A percentile compares a stretch with the other conserved stretches of the same genome.
These are phyloP conservation scores for Rhagonycha lutea DNA, from an alignment of 2,888 invertebrate genomes.

Conservation along the genomic window DNA sequence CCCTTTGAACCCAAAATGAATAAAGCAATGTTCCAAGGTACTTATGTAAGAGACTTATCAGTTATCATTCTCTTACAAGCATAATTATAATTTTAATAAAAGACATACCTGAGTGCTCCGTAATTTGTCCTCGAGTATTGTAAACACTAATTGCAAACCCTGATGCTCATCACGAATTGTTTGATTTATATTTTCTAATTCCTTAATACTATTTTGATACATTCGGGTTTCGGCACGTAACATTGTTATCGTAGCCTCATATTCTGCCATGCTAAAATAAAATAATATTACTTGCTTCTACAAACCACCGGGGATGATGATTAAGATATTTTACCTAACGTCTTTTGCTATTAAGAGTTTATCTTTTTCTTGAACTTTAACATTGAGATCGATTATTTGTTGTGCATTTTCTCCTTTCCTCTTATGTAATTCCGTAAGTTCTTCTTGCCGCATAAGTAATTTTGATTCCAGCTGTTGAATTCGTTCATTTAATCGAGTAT, in stretches of 20 bases:
- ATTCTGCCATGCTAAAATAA: constrained; percentile 68
- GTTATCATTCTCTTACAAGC: too few relatives aligned
- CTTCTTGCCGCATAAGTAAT: constrained; percentile 85
- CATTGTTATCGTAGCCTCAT: constrained; percentile 66
- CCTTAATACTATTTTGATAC: constrained; percentile 72
- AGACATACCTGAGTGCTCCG: constrained; percentile 73
- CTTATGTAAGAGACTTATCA: too few relatives aligned
- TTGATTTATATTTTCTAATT: constrained; percentile 83
- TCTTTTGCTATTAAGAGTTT: constrained; percentile 76
- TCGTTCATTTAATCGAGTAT: constrained; percentile 50
- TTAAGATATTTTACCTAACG: constrained; percentile 59
- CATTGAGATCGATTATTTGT: constrained; percentile 88
- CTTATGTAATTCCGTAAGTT: constrained; percentile 86
- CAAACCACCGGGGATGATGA: neutral
- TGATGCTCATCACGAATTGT: constrained; percentile 92
- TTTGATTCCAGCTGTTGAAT: constrained; percentile 84
- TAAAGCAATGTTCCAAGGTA: too few relatives aligned
- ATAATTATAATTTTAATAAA: neutral
- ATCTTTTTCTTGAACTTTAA: constrained; percentile 82
- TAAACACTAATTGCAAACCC: constrained; percentile 89
- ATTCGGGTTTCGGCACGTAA: constrained; percentile 75
- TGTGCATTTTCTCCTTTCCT: constrained; percentile 92
- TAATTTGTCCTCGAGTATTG: constrained; percentile 86
- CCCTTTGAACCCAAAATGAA: too few relatives aligned
- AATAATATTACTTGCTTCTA: neutral